Evolutionary conservation across 2,113 vertebrate species (phyloP), one percentile per base, ranked within the genome.

Genomic region (Neotragus moschatus): DNA sequence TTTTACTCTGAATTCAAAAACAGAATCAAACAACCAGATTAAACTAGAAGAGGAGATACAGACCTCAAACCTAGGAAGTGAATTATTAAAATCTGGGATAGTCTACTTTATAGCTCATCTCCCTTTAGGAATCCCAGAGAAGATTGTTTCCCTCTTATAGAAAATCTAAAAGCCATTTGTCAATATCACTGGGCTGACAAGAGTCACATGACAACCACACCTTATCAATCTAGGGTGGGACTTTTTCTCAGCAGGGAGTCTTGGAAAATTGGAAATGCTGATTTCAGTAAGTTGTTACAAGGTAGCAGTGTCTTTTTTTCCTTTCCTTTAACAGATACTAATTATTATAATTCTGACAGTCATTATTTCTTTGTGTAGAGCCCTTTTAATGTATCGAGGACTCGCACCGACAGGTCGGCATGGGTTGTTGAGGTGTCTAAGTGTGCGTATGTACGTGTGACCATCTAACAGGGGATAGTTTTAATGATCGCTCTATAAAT

Each of bases 281-380:
- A 98, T 98, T 98, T 95, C 96, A 97, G 98, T 95, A 96, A 98
- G 98, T 98, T 98, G 97, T 97, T 97, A 87, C 96, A 98, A 98
- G 98, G 97, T 92, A 98, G 98, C 97, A 94, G 98, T 97, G 97
- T 97, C 88, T 97, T 96, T 92, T 91, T 88, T 89, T 61, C 58
- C 77, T 17, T 26, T 97, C 98, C 95, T 98, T 98, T 98, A 99
- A 98, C 97, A 98, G 98, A 98, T 96, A 96, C 98, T 99, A 99
- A 99, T 99, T 99, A 99, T 99, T 99, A 99, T 99, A 99, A 99
- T 99, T 99, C 99, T 21, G 16, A 12, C 45, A 33, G 77, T 80
- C 2, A 10, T 33, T 51, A 33, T 33, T 80, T 80, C 45, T 79
- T 49, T 49, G 47, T 33, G 2, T 51, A 80, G 9, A 51, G 77